These are phyloP conservation scores for Brachirus orientalis DNA, from an alignment of 2,113 vertebrate genomes.

Conservation along the genomic window DNA sequence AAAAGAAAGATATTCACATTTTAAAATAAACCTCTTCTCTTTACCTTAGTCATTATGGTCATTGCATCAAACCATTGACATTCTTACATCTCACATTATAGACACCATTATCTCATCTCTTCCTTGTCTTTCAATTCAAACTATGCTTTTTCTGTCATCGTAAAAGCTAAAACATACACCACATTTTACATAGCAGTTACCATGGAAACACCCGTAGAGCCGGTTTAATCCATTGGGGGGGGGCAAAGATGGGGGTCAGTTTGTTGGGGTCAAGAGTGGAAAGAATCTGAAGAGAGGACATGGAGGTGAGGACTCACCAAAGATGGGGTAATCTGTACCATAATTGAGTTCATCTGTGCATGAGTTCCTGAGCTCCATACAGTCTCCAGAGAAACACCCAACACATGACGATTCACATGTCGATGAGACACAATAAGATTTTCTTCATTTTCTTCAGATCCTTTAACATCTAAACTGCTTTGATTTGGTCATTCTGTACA, in stretches of 20 bases:
- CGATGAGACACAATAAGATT: conserved; percentile 33
- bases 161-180: conserved; percentile 56
- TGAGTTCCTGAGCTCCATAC: conserved; percentile 57
- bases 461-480: conserved; percentile 31
- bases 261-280: conserved; percentile 37
- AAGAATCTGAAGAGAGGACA: conserved; percentile 24
- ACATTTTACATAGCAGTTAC: conserved; percentile 66
- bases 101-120: conserved; percentile 41
- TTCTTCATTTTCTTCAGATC: conserved; percentile 26
- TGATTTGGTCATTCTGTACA: conserved; percentile 67
- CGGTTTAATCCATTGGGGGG: conserved; percentile 49
- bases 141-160: conserved; percentile 44
- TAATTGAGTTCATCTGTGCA: conserved; percentile 46
- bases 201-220: conserved; percentile 69
- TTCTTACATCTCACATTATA: conserved; percentile 67
- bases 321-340: conserved; percentile 53
- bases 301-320: conserved; percentile 10
- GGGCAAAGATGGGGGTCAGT: conserved; percentile 17
- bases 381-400: conserved; percentile 34
- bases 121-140: conserved; percentile 26
- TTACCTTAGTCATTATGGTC: conserved; percentile 41
- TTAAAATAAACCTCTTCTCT: conserved; percentile 77
- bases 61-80: conserved; percentile 80
- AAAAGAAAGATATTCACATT: conserved; percentile 72
- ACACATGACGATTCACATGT: conserved; percentile 14